Conservation (phyloP, 2,797 vertebrate genomes). For the Leuciscus waleckii region DNA sequence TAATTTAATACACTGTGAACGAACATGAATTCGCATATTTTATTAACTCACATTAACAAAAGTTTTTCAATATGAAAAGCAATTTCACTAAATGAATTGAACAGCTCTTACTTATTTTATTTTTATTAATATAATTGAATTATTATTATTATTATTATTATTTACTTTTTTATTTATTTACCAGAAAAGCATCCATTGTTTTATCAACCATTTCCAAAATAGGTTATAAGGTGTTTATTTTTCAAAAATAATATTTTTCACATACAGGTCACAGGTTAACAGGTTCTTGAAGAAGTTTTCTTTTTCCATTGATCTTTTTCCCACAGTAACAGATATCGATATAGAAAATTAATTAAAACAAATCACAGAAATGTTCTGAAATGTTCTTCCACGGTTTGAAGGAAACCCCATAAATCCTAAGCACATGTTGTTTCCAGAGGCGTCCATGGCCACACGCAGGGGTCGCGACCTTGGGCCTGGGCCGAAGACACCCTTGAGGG, state of each 20-base stretch:
- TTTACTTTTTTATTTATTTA: too few species aligned
- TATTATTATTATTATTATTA: too few species aligned
- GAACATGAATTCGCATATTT: too few species aligned
- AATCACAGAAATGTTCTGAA: background rate
- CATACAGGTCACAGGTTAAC: background rate
- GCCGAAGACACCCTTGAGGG: slow-evolving; percentile 86
- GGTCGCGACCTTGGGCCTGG: slow-evolving; percentile 87
- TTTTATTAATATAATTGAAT: too few species aligned
- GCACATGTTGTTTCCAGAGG: slow-evolving; percentile 77
- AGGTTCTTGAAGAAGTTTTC: background rate
- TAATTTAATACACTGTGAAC: too few species aligned
- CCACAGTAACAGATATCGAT: background rate
- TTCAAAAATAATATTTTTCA: background rate
- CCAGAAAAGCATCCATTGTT: background rate
- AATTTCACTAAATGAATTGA: too few species aligned
- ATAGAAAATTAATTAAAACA: background rate
- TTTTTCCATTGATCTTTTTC: background rate
- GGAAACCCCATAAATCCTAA: background rate
- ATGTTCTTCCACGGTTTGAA: background rate
- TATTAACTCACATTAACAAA: too few species aligned
- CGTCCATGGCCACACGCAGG: slow-evolving; percentile 83
- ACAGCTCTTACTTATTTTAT: too few species aligned
- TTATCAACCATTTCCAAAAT: background rate
- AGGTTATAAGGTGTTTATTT: background rate
- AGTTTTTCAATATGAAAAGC: too few species aligned